These are phyloP conservation scores for Falco rusticolus DNA, from an alignment of 2,797 vertebrate genomes.

Conservation along the genomic window DNA sequence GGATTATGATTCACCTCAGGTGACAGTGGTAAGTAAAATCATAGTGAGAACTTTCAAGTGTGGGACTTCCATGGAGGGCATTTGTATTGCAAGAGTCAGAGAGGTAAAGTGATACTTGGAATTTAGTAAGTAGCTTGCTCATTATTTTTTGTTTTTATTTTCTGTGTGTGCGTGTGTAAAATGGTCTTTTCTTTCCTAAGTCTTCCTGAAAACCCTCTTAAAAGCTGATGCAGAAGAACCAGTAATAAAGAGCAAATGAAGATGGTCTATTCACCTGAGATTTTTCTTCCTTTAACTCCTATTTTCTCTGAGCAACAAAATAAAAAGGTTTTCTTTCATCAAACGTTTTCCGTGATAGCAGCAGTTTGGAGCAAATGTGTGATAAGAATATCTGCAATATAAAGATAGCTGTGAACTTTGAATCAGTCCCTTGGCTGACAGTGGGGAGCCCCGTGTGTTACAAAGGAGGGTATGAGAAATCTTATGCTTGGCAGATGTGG, in stretches of 20 bases:
- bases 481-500: not conserved
- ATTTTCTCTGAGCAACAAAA: not conserved
- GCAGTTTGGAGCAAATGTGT: not conserved
- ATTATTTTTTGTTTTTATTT: not conserved
- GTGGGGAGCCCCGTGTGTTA: not conserved
- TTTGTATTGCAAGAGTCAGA: not conserved
- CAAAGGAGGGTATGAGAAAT: not conserved
- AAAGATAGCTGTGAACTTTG: not conserved
- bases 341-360: not conserved
- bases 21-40: not conserved
- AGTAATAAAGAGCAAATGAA: not conserved
- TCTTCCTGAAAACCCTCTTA: not conserved
- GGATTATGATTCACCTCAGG: not conserved
- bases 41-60: not conserved
- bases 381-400: conserved; percentile 27
- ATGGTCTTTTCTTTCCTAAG: not conserved
- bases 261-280: not conserved
- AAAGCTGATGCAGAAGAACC: not conserved
- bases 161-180: not conserved
- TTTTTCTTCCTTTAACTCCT: not conserved
- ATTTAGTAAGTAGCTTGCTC: not conserved
- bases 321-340: not conserved
- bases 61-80: not conserved
- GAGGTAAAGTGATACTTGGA: not conserved
- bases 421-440: not conserved